Conservation (phyloP, 2,797 vertebrate genomes). For the Melanotaenia pygmaea region DNA sequence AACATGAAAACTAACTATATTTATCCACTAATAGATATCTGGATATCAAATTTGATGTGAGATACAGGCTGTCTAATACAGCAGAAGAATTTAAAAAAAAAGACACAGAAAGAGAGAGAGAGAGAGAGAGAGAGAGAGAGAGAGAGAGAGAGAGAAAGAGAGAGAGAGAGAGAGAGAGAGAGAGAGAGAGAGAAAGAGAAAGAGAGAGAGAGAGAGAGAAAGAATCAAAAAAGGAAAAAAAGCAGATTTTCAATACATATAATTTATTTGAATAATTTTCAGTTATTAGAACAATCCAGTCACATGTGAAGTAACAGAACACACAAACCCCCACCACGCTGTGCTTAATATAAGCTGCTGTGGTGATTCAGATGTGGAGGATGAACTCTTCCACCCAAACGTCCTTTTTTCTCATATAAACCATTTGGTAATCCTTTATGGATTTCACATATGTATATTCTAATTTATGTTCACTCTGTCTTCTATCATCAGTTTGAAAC, state of each 20-base stretch:
- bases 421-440: conserved; percentile 71
- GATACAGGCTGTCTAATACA: background rate
- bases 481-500: conserved; percentile 76
- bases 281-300: conserved; percentile 46
- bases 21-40: conserved; percentile 9
- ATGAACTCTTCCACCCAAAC: conserved; percentile 71
- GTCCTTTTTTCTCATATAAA: conserved; percentile 65
- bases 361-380: conserved; percentile 71
- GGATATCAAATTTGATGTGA: conserved; percentile 29
- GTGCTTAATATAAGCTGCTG: conserved; percentile 63
- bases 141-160: conserved; percentile 1
- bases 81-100: background rate
- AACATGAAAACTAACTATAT: conserved; percentile 1
- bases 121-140: background rate
- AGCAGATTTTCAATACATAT: conserved; percentile 19
- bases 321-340: conserved; percentile 42
- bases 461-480: conserved; percentile 75
- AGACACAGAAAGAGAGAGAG: background rate
- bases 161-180: background rate
- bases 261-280: conserved; percentile 47
- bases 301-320: conserved; percentile 51
- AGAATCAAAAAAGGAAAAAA: background rate
- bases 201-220: background rate
- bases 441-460: conserved; percentile 78
- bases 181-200: background rate